Conservation (phyloP, 2,113 vertebrate genomes). For the Cyprinodon tularosa region DNA sequence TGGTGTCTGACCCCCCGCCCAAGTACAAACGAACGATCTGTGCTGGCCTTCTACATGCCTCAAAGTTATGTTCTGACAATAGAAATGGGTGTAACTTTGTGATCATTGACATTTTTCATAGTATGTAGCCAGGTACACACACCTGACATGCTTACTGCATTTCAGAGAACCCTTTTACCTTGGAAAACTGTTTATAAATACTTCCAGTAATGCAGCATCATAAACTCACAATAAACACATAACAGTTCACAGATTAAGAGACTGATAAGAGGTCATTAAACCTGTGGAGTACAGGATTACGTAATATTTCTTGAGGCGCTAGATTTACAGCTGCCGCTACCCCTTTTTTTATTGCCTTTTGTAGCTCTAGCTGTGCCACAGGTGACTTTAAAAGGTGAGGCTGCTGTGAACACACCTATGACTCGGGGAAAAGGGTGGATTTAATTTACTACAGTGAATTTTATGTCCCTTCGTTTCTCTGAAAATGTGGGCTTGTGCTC, state of each 20-base stretch:
- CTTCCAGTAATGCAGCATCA: constrained; percentile 1
- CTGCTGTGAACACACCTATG: constrained; percentile 31
- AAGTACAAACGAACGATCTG: background rate
- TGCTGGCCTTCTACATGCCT: background rate
- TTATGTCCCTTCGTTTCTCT: constrained; percentile 1
- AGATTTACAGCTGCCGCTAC: background rate
- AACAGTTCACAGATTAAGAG: background rate
- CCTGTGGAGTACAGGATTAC: background rate
- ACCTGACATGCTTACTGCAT: background rate
- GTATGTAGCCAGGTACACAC: background rate
- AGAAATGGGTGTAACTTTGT: background rate
- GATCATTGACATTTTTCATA: background rate
- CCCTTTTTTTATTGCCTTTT: constrained; percentile 10
- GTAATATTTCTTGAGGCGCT: background rate
- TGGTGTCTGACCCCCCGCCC: no score
- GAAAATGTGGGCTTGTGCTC: constrained; percentile 2
- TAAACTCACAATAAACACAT: background rate
- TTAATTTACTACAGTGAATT: constrained; percentile 9
- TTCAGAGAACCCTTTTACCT: constrained; percentile 8
- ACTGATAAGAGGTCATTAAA: background rate
- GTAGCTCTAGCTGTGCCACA: background rate
- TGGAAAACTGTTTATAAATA: background rate
- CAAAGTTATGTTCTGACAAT: background rate
- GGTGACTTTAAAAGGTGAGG: constrained; percentile 25
- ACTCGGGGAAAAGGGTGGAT: background rate